A percentile compares a stretch with the other conserved stretches of the same genome.
Evolutionary conservation across 2,113 vertebrate species (phyloP).

Genomic region (Brachyhypopomus occidentalis): DNA sequence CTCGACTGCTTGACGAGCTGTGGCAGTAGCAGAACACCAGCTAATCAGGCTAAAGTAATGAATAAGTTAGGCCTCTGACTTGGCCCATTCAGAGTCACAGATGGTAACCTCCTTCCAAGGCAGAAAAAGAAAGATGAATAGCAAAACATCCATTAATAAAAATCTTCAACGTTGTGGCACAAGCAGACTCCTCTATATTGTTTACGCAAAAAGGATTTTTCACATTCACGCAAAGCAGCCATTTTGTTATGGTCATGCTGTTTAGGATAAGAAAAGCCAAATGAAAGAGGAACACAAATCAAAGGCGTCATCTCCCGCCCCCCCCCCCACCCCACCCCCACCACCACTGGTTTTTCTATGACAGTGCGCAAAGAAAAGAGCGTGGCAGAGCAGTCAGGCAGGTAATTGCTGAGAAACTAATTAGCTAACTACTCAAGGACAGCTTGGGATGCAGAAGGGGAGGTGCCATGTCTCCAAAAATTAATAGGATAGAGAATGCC

Average conservation of each 20-base stretch:
- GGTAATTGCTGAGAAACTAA: conserved; percentile 73
- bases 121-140: conserved; percentile 42
- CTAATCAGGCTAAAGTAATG: conserved; percentile 56
- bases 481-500: conserved; percentile 63
- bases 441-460: conserved; percentile 58
- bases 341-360: conserved; percentile 47
- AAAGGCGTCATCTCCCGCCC: conserved; percentile 13
- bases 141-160: conserved; percentile 43
- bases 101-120: conserved; percentile 69
- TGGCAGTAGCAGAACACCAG: conserved; percentile 40
- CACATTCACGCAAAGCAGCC: conserved; percentile 13
- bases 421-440: conserved; percentile 72
- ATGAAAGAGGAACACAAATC: conserved; percentile 43
- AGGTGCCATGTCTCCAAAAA: conserved; percentile 53
- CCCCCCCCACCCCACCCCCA: neutral
- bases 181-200: neutral
- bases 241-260: conserved; percentile 38
- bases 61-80: conserved; percentile 62
- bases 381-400: conserved; percentile 64
- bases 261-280: conserved; percentile 34
- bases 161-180: conserved; percentile 14
- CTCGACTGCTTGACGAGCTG: neutral
- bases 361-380: conserved; percentile 54
- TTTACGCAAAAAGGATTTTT: neutral
- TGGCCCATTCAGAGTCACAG: conserved; percentile 62